phyloP scores from a whole-genome alignment of 2,888 invertebrate species.

The Lasioglossum leucozonium region DNA sequence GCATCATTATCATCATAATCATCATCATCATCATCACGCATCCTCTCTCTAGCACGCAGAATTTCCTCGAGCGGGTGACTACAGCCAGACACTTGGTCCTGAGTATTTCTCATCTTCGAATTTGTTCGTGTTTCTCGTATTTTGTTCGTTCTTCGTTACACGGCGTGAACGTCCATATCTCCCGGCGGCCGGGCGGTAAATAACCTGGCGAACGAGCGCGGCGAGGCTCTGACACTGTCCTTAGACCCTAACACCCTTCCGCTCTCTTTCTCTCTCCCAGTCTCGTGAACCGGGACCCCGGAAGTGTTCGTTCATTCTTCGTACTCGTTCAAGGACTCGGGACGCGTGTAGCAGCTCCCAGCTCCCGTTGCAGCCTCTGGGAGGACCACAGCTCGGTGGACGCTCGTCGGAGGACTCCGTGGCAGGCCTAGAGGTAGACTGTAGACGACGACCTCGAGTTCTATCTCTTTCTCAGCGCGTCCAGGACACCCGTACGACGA shows the following conservation, averaged over 20 bases:
- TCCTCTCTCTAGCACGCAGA: constrained; percentile 21
- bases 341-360: too few relatives aligned
- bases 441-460: not conserved
- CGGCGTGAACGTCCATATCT: constrained; percentile 50
- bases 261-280: not conserved
- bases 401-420: too few relatives aligned
- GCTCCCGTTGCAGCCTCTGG: not conserved
- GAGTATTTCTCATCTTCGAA: constrained; percentile 83
- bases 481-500: constrained; percentile 26
- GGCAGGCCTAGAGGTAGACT: not conserved
- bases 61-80: constrained; percentile 78
- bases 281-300: too few relatives aligned
- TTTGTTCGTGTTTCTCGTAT: constrained; percentile 22
- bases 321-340: not conserved
- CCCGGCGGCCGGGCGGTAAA: constrained; percentile 55
- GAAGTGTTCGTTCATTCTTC: not conserved
- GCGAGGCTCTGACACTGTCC: constrained; percentile 29
- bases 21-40: not conserved
- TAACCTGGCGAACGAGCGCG: constrained; percentile 53
- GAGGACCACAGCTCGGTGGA: too few relatives aligned
- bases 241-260: not conserved
- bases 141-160: constrained; percentile 51
- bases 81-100: constrained; percentile 84
- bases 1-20: too few relatives aligned
- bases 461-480: not conserved